Base-by-base conservation (phyloP, 2,797 vertebrate species). In the Lutjanus argentimaculatus region DNA sequence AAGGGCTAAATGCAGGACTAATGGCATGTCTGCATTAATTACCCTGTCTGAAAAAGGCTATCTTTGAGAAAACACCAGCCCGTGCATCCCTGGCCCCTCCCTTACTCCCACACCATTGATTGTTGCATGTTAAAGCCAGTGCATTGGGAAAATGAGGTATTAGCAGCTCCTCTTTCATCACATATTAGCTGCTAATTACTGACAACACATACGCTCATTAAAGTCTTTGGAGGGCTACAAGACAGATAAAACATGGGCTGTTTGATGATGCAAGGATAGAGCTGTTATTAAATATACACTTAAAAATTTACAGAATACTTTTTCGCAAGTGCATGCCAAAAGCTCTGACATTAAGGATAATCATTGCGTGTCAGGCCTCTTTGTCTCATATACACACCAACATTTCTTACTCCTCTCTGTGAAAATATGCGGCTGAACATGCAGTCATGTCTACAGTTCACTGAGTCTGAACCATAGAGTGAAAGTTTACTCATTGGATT, bases 181-280 rank as follows among this genome's bases (percentile, higher is more conserved):
- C 67, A 83, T 67, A 77, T 91, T 82, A 88, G 75, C 63, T 72
- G 72, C 83, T 80, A 88, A 90, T 92, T 86, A 92, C 68, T 64
- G 77, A 82, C 69, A 85, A 75, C 58, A 63, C 80, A 70, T 84
- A 79, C 85, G 81, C 86, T 75, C 83, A 85, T 91, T 87, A 84
- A 81, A 85, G 85, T 85, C 77, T 87, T 75, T 67, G 59, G 79
- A 77, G 63, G n/a, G 55, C 65, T 25, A 72, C 72, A 78, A 76
- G 65, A 67, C 30, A 68, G 77, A 86, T 80, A 77, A 81, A 70
- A 7, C 48, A 62, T 1, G 6, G 55, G 62, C 63, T 81, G 36
- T 46, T 67, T 72, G 61, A 72, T 84, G 79, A 87, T 85, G 72
- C 71, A 79, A 79, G 56, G 67, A 80, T 46, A 55, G 67, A 82